Base-by-base conservation (phyloP, 1,140 invertebrate species). In the Notospermus geniculatus region DNA sequence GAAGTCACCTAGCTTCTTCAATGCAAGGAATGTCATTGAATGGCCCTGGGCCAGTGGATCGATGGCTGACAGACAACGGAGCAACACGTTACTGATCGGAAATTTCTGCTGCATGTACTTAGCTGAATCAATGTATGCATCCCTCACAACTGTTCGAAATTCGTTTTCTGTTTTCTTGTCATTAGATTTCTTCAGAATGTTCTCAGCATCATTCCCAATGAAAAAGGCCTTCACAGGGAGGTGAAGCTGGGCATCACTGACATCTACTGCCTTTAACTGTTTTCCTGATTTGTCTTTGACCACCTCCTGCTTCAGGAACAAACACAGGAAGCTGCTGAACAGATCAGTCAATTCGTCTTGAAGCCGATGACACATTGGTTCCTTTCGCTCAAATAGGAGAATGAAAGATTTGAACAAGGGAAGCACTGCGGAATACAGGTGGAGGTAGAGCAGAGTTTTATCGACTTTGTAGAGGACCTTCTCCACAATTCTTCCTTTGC, bases 351-450 rank as follows among this genome's bases (percentile, higher is more conserved):
- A 66, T 52, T 61, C 46, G 43, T 70, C 65, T 53, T 57, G 53
- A 11, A 70, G 59, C 39, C 17, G 30, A 53, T 70, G 68, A 17
- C 62, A 39, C 60, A 65, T 60, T 17, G 63, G 63, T 19, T 64
- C 43, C 32, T 56, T 70, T 30, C 28, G 54, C 43, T 68, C 59
- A 50, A 68, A 70, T 2, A 66, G 32, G 4, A 29, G 23, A 2
- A 66, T 59, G 63, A 65, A 68, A 23, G 60, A n/a, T 53, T 70
- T 65, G 4, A 70, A 43, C 25, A 68, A 55, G 27, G 56, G 52
- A 4, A 70, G 54, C 27, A 68, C 63, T 29, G 60, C 15, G 13
- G 54, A 22, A 54, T 62, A 63, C 7, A 69, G 36, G 28, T 59
- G 9, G 0, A 66, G 28, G 13, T 59, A 39, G 15, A 62, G 46